phyloP scores from a whole-genome alignment of 2,797 vertebrate genomes.

The Pitangus sulphuratus region DNA sequence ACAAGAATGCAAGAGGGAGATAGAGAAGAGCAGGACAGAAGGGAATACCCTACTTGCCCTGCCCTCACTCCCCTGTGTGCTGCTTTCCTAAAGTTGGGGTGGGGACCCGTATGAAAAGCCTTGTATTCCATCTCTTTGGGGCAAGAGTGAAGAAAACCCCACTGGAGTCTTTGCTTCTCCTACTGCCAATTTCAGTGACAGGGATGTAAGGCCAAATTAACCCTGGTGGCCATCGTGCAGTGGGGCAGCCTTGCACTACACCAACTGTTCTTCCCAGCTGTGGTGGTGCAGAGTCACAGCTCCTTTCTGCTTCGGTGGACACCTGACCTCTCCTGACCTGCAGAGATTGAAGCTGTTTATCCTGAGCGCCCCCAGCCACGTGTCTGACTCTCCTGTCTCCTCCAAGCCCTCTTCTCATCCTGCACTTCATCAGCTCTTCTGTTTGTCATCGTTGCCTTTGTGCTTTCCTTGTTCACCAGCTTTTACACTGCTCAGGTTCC shows the following conservation, averaged over 20 bases:
- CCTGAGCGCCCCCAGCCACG: not conserved
- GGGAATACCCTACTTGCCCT: not conserved
- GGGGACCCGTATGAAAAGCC: not conserved
- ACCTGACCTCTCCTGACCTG: not conserved
- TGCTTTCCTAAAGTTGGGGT: not conserved
- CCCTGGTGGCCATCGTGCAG: accelerated
- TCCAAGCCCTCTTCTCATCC: not conserved
- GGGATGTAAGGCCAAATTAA: not conserved
- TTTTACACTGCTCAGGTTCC: not conserved
- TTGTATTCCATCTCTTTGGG: not conserved
- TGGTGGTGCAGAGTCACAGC: accelerated
- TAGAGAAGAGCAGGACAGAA: not conserved
- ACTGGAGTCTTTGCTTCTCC: not conserved
- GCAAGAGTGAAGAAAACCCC: not conserved
- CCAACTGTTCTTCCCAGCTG: not conserved
- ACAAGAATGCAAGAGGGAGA: not conserved
- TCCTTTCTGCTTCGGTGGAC: not conserved
- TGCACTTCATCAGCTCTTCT: not conserved
- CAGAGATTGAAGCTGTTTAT: not conserved
- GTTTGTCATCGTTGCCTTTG: accelerated
- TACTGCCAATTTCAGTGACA: not conserved
- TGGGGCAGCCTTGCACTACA: not conserved
- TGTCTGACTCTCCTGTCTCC: not conserved
- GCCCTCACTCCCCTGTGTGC: not conserved
- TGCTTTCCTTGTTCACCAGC: not conserved